Evolutionary conservation across 1,140 invertebrate species (phyloP).

Genomic region (Zaprionus ornatus): DNA sequence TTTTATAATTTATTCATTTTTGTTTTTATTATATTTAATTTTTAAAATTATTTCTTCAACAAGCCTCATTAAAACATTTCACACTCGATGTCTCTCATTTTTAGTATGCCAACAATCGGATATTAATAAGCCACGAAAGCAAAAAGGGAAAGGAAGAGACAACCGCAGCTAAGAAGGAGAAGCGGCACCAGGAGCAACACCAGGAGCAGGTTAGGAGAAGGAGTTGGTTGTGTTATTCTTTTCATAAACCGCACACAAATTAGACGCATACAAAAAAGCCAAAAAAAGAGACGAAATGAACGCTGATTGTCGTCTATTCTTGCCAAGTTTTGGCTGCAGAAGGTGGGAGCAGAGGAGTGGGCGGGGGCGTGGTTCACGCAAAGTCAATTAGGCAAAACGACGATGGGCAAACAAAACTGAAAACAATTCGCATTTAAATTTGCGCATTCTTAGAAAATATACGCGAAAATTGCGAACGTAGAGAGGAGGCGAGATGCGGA

Average conservation of each 20-base stretch:
- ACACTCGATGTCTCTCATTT: not conserved
- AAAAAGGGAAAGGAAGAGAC: not conserved
- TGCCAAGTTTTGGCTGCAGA: conserved; percentile 48
- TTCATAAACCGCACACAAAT: conserved; percentile 75
- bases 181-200: not conserved
- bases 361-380: conserved; percentile 44
- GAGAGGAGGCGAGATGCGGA: not conserved
- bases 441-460: conserved; percentile 71
- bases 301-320: conserved; percentile 79
- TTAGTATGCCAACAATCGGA: conserved; percentile 48
- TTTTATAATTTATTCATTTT: not conserved
- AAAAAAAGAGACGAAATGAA: conserved; percentile 52
- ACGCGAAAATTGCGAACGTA: conserved; percentile 13
- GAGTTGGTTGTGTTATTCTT: conserved; percentile 31
- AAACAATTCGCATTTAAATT: conserved; percentile 81
- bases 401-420: conserved; percentile 70
- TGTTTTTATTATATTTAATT: not conserved
- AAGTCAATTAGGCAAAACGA: conserved; percentile 79
- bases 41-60: not conserved
- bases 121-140: conserved; percentile 66
- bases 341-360: not conserved
- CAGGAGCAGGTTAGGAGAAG: not conserved
- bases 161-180: not conserved
- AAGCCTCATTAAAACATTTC: conserved; percentile 9
- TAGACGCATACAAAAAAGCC: conserved; percentile 65